Percentiles rank a stretch among this genome's conserved stretches.
These are phyloP conservation scores for Physocephala rufipes DNA, from an alignment of 2,888 invertebrate genomes.

Conservation along the genomic window DNA sequence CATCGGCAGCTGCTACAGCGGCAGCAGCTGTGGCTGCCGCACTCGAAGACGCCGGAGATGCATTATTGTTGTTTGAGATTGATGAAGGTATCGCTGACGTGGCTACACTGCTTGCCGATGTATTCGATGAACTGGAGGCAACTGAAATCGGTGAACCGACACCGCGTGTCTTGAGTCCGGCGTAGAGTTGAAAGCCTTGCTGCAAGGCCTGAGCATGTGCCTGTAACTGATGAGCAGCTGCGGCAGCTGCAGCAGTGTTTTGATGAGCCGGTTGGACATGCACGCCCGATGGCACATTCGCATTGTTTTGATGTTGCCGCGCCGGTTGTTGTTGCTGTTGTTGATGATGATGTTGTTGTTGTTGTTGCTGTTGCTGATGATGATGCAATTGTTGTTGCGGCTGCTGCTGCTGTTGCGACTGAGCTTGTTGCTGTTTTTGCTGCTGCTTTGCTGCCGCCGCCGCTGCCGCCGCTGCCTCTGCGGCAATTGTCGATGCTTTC, in stretches of 20 bases:
- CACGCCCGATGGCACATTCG: conserved; percentile 46
- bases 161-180: conserved; percentile 67
- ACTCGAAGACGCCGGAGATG: conserved; percentile 36
- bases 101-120: conserved; percentile 51
- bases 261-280: conserved; percentile 44
- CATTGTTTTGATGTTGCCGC: conserved; percentile 51
- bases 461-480: conserved; percentile 50
- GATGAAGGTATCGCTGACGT: conserved; percentile 41
- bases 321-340: conserved; percentile 50
- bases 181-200: conserved; percentile 71
- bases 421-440: conserved; percentile 48
- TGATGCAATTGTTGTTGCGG: conserved; percentile 47
- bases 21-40: conserved; percentile 45
- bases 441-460: conserved; percentile 47
- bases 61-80: conserved; percentile 30
- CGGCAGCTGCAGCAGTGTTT: conserved; percentile 41
- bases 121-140: conserved; percentile 44
- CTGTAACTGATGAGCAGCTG: conserved; percentile 53
- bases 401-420: conserved; percentile 49
- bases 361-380: conserved; percentile 41
- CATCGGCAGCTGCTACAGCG: conserved; percentile 51
- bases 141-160: conserved; percentile 55
- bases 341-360: conserved; percentile 48
- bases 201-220: conserved; percentile 60
- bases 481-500: conserved; percentile 56